Conservation (phyloP, 92 coral and sea anemone species). For the Siderastrea siderea region DNA sequence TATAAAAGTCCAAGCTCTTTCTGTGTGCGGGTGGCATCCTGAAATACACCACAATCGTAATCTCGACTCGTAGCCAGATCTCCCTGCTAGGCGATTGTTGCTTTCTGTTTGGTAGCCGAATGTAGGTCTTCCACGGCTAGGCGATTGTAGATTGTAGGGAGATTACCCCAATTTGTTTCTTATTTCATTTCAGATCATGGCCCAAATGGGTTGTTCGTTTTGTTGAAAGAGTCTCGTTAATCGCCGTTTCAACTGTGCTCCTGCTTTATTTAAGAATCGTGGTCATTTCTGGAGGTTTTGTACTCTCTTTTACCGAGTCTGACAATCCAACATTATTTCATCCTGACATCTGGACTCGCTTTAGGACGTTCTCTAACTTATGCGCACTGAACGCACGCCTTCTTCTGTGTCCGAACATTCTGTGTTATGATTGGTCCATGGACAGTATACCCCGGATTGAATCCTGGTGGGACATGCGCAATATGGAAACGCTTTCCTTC, state of each 20-base stretch:
- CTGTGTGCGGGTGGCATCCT: too few species aligned
- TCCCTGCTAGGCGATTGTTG: too few species aligned
- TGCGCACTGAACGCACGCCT: slow-evolving; percentile 78
- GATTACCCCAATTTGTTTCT: neutral
- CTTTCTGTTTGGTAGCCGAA: too few species aligned
- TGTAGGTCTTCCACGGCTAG: too few species aligned
- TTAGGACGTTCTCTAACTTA: slow-evolving; percentile 77
- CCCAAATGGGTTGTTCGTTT: slow-evolving; percentile 78
- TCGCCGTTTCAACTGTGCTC: slow-evolving; percentile 46
- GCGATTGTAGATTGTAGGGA: too few species aligned
- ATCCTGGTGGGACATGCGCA: slow-evolving; percentile 74
- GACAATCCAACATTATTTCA: slow-evolving; percentile 90
- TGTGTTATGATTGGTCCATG: slow-evolving; percentile 97
- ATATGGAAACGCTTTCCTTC: slow-evolving; percentile 40
- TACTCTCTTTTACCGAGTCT: slow-evolving; percentile 74
- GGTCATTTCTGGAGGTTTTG: slow-evolving; percentile 67
- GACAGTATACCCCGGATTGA: slow-evolving; percentile 86
- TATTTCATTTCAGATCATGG: slow-evolving; percentile 37
- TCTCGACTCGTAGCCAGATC: too few species aligned
- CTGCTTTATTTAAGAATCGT: slow-evolving; percentile 73
- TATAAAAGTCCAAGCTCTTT: too few species aligned
- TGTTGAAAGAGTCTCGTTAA: slow-evolving; percentile 60
- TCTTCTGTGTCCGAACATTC: slow-evolving; percentile 72
- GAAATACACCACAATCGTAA: too few species aligned
- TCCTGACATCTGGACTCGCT: slow-evolving; percentile 81